Evolutionary conservation across 2,113 vertebrate species (phyloP), one percentile per base, ranked within the genome.

Genomic region (Pluvialis apricaria): DNA sequence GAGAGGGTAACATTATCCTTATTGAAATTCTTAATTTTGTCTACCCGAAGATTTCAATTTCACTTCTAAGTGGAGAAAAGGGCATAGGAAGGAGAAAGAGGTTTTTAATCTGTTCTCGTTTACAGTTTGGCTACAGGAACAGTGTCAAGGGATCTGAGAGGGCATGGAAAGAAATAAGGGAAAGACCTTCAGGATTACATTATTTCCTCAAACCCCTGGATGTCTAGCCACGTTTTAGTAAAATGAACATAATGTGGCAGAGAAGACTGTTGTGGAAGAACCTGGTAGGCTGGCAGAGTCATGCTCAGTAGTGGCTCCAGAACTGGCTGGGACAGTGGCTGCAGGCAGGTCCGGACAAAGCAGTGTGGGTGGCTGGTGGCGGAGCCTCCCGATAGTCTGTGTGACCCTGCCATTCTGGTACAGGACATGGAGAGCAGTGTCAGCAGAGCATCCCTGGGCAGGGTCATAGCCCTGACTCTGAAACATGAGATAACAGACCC

Each of bases 361-460:
- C 0, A 0, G 3, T 28, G 47, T 2, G 1, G n/a, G 31, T 60
- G 44, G 62, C 21, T 70, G 62, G 2, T 65, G 61, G 26, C 65
- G 31, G 29, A 79, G 64, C 47, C 38, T 66, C 15, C 45, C 0
- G 0, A 29, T 3, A 7, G 31, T 17, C 24, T 20, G 29, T 49
- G 66, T 31, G 15, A 79, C 52, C 61, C 90, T 64, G 44, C 26
- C 0, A 2, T 32, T 57, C 9, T 1, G 0, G 71, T 29, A 5
- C 8, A 19, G 45, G 71, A 9, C 68, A 22, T 2, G 24, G 86
- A 29, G 57, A 61, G 11, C 44, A 5, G 49, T 40, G 64, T 80
- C 88, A 83, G 54, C 52, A 77, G n/a, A 25, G 76, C 8, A 0
- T 10, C n/a, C 51, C 75, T 0, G 5, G 60, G 13, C 76, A 81